Conservation (phyloP, 1,140 invertebrate species). For the Thalassaphorura encarpata region DNA sequence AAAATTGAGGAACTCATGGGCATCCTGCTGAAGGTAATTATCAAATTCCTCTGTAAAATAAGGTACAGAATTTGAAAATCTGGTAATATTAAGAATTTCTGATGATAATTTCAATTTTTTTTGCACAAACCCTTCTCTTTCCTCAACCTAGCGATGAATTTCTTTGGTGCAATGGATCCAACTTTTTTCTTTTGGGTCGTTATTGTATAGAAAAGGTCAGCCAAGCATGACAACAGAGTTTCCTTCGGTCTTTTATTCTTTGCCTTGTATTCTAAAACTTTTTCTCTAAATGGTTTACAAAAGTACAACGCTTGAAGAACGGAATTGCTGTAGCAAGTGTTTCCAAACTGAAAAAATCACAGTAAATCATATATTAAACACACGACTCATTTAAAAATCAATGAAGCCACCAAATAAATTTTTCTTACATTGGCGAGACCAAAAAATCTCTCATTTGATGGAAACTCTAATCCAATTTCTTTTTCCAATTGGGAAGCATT, state of each 20-base stretch:
- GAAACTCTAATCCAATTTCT: constrained; percentile 95
- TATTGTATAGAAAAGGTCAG: constrained; percentile 97
- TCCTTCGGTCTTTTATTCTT: constrained; percentile 97
- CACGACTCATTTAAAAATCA: background rate
- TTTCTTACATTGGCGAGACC: constrained; percentile 88
- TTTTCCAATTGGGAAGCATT: constrained; percentile 96
- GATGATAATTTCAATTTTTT: constrained; percentile 4
- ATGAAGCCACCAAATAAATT: background rate
- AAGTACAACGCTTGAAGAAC: constrained; percentile 99
- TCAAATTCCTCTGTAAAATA: constrained; percentile 86
- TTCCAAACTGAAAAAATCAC: constrained; percentile 79
- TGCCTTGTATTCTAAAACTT: constrained; percentile 95
- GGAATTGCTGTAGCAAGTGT: constrained; percentile 99
- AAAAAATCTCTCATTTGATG: constrained; percentile 97
- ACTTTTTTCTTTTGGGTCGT: constrained; percentile 99
- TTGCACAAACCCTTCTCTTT: constrained; percentile 84
- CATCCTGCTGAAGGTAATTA: constrained; percentile 99
- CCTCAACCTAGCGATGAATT: constrained; percentile 93
- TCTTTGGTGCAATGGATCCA: constrained; percentile 97
- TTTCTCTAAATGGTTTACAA: constrained; percentile 96
- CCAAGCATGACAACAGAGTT: constrained; percentile 91
- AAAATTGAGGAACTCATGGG: constrained; percentile 99
- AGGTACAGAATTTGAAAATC: constrained; percentile 11
- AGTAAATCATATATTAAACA: background rate
- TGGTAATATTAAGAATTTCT: constrained; percentile 2